Conservation (phyloP, 2,113 vertebrate species). For the Odontesthes bonariensis region DNA sequence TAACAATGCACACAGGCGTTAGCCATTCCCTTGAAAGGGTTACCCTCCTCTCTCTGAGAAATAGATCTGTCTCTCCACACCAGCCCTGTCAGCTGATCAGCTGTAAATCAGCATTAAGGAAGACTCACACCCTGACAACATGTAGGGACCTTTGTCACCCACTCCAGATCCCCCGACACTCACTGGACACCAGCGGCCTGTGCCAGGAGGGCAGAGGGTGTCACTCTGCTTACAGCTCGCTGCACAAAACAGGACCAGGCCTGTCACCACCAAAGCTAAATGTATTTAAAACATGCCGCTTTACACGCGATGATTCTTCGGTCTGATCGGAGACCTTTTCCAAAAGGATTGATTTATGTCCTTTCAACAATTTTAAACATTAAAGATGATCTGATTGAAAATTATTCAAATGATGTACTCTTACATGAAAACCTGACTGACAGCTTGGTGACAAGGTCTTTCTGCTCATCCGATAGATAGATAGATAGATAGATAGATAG, state of each 20-base stretch:
- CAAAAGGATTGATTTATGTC: no score
- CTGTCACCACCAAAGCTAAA: not conserved
- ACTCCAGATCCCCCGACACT: conserved; percentile 54
- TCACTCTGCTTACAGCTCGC: not conserved
- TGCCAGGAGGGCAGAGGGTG: not conserved
- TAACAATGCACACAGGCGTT: conserved; percentile 22
- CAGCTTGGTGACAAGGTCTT: no score
- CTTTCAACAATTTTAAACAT: no score
- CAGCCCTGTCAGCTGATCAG: conserved; percentile 21
- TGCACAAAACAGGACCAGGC: not conserved
- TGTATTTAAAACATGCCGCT: no score
- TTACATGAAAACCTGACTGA: no score
- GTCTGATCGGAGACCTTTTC: no score
- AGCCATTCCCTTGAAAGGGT: not conserved
- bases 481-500: no score
- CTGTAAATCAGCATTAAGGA: conserved; percentile 64
- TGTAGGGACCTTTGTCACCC: conserved; percentile 58
- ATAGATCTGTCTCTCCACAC: not conserved
- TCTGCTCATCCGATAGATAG: no score
- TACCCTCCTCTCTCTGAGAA: conserved; percentile 17
- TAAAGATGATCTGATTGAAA: no score
- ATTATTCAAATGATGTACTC: no score
- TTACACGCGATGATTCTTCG: no score
- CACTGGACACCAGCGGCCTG: not conserved
- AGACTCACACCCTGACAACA: conserved; percentile 58